Base-by-base conservation (phyloP, 23 tunicate species). In the Oikopleura dioica region DNA sequence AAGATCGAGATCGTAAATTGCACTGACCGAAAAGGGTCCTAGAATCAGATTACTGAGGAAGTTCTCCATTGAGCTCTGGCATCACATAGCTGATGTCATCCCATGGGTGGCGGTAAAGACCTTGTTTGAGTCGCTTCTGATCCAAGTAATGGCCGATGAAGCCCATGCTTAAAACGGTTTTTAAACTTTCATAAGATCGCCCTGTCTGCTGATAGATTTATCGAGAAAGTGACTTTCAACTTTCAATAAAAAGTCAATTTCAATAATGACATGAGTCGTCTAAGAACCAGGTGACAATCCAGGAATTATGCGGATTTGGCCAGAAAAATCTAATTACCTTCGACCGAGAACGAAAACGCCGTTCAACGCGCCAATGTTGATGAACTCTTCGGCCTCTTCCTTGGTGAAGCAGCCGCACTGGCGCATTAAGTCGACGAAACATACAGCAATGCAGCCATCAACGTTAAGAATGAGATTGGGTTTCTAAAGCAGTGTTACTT, bases 91-190 rank as follows among this genome's bases (percentile, higher is more conserved):
- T 82, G 81, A 91, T 91, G 50, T 91, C 97, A 78, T 91, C 97
- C 92, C 92, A 85, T 1, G 97, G 97, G 51, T 91, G 97, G 38
- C 97, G 87, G 69, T 91, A 91, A 16, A 91, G 87, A 75, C 97
- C 97, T 63, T 91, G 97, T 76, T 91, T 91, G 35, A 91, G 84
- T 2, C 97, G 77, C 35, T 78, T 58, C 55, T 91, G 97, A 59
- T 91, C 97, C 37, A 91, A 76, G 59, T 85, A 91, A 76, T 91
- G 97, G n/a, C 97, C 97, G 59, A 91, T 91, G 76, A 91, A 91
- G 21, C 97, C 97, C 92, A 91, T 85, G 37, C 87, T 82, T 29
- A 82, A 76, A 37, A 4, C 5, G 5, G 23, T 24, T 24, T 21
- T 77, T 37, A 38, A 38, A 23, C 23, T 37, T 12, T 32, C 28